Evolutionary conservation across 2,888 invertebrate genomes (phyloP), one percentile per base, ranked within the genome.

Genomic region (Desoria tigrina): DNA sequence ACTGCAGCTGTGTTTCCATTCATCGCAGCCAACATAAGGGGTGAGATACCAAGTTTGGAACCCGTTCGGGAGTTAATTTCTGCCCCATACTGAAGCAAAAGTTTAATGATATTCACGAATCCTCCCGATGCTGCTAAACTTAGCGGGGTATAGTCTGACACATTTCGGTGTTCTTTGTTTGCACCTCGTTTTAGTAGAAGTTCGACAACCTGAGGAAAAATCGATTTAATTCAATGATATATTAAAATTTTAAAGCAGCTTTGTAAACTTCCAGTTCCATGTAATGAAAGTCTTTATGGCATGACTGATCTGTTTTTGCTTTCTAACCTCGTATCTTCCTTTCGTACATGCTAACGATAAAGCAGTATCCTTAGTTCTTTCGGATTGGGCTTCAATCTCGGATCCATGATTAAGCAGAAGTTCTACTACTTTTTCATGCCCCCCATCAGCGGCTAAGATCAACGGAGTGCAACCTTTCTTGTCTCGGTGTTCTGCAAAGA

Each of bases 381-480:
- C 99, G 0, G 96, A 96, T 83, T 98, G 97, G 39, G 98, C 98
- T 81, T 99, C 99, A 77, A 99, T 90, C 79, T 97, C 94, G n/a
- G 97, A 97, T 72, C 90, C 90, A 81, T 92, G 88, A 81, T 93
- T 94, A 63, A 99, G 83, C 6, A 99, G 85, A 77, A 94, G 90
- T 78, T 97, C 96, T 11, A 97, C 97, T 26, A 94, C 88, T 79
- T 90, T 88, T 66, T 90, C 89, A 79, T 94, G 93, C 0, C 98
- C 98, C 23, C 96, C 97, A 16, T 98, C 97, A 27, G 98, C 96
- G 53, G 97, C 96, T 75, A 98, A 78, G 27, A 98, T 98, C 49
- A 99, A 84, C 0, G 99, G 97, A 0, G 98, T 97, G 81, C 98
- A 98, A 28, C 98, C 97, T 82, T 98, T 99, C 82, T 98, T 99